phyloP scores from a whole-genome alignment of 2,888 invertebrate genomes.

The Leptopterna dolabrata region DNA sequence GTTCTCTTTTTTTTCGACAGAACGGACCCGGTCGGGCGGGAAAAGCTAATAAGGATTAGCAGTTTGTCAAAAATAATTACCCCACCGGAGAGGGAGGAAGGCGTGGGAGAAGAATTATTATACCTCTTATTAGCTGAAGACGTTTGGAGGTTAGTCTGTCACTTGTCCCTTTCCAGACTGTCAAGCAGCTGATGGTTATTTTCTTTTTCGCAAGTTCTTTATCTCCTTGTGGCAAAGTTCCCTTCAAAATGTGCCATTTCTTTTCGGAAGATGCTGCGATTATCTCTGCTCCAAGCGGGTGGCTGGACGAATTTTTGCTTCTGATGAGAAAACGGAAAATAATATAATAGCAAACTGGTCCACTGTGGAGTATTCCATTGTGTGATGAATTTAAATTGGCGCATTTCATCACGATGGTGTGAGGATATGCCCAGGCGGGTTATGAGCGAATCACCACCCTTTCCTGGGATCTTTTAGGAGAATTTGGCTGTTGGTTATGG shows the following conservation, averaged over 20 bases:
- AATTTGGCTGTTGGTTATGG: no score
- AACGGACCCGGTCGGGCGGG: conserved; percentile 4
- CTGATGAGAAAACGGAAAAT: no score
- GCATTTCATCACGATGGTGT: no score
- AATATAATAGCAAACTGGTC: no score
- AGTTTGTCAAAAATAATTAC: conserved; percentile 52
- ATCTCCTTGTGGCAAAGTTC: not conserved
- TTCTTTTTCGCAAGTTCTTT: not conserved
- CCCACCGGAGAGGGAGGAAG: not conserved
- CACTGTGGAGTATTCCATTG: no score
- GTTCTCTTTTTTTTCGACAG: not conserved
- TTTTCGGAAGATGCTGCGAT: not conserved
- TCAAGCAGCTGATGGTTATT: conserved; percentile 25
- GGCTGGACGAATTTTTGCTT: no score
- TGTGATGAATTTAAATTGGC: no score
- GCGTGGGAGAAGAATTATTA: conserved; percentile 40
- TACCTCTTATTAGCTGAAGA: conserved; percentile 34
- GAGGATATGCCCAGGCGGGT: no score
- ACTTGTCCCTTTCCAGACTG: conserved; percentile 44
- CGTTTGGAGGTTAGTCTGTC: conserved; percentile 30
- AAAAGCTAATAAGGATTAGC: conserved; percentile 49
- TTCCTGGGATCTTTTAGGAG: no score
- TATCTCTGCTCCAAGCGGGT: no score
- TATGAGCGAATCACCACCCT: no score
- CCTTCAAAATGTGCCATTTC: not conserved